A percentile compares a stretch with the other conserved stretches of the same genome.
These are phyloP conservation scores for Chrysomela aeneicollis DNA, from an alignment of 2,888 invertebrate genomes.

Conservation along the genomic window DNA sequence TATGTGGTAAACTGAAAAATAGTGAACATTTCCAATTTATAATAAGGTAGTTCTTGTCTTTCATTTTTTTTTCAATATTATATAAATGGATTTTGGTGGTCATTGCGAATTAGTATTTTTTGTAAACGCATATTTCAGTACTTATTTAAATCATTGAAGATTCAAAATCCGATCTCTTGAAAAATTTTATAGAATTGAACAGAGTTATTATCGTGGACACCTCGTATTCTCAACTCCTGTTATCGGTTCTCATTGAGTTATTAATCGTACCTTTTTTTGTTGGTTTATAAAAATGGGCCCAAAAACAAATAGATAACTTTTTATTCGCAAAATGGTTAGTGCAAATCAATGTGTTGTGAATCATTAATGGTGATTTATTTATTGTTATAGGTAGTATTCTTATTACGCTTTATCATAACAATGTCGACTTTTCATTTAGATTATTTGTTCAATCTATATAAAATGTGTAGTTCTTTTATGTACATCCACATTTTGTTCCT, in stretches of 20 bases:
- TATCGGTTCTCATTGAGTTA: neutral
- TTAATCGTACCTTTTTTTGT: neutral
- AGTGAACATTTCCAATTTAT: no score
- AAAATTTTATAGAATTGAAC: no score
- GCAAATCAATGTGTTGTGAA: neutral
- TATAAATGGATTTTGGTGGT: no score
- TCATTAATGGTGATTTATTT: neutral
- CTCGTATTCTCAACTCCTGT: neutral
- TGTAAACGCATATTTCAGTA: no score
- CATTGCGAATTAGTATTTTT: no score
- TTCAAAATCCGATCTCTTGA: no score
- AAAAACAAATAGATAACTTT: neutral
- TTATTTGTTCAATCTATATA: conserved; percentile 11
- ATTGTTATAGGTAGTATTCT: neutral
- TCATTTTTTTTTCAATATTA: no score
- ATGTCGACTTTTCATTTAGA: conserved; percentile 15
- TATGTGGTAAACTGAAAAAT: no score
- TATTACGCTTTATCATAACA: neutral
- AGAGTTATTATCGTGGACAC: no score
- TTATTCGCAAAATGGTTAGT: neutral
- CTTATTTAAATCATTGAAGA: no score
- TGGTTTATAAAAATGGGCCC: neutral
- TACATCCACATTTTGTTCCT: neutral
- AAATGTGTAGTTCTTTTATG: neutral
- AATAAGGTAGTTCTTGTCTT: no score